These are phyloP conservation scores for Zoroaster sp. DNA, from an alignment of 53 echinoderm and acorn worm species.

Conservation along the genomic window DNA sequence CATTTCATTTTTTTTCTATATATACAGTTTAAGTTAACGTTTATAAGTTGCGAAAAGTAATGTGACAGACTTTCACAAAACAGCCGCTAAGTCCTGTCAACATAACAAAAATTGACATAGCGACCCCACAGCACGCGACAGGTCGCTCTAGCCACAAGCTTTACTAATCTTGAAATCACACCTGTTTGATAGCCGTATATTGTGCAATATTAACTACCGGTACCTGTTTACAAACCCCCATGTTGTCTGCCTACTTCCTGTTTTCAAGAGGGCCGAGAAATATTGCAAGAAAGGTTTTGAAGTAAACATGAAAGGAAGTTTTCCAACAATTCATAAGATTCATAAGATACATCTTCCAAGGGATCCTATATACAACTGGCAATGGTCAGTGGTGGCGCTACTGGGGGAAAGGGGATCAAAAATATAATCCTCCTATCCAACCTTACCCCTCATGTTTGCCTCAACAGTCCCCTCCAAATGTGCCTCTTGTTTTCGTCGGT, in stretches of 20 bases:
- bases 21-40: too few species aligned
- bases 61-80: not conserved
- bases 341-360: too few species aligned
- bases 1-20: too few species aligned
- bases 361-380: too few species aligned
- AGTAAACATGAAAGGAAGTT: not conserved
- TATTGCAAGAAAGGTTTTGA: not conserved
- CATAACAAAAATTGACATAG: constrained; percentile 10
- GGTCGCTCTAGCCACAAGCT: constrained; percentile 25
- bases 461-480: too few species aligned
- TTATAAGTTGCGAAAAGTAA: not conserved
- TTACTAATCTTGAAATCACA: constrained; percentile 34
- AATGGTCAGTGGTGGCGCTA: too few species aligned
- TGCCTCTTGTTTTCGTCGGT: too few species aligned
- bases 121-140: constrained; percentile 55
- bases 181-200: constrained; percentile 30
- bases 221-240: not conserved
- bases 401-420: too few species aligned
- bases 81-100: not conserved
- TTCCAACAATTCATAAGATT: too few species aligned
- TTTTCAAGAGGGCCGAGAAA: too few species aligned
- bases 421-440: too few species aligned
- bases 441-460: too few species aligned
- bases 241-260: constrained; percentile 14
- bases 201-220: not conserved